Evolutionary conservation across 2,888 invertebrate species (phyloP).

Genomic region (Pseudococcus viburni): DNA sequence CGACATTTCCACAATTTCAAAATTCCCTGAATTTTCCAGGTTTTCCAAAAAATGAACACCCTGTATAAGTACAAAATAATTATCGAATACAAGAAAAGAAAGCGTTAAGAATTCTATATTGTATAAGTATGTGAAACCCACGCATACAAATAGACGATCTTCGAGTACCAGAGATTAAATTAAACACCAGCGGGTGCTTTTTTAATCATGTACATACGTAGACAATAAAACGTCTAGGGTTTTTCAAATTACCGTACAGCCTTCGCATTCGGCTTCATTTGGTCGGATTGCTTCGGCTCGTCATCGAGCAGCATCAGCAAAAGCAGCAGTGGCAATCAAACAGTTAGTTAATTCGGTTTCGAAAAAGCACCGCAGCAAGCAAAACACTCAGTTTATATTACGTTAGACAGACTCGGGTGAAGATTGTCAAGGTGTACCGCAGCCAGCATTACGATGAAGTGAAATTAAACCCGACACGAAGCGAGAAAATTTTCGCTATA

Average conservation of each 20-base stretch:
- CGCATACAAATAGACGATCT: not conserved
- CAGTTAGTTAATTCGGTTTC: constrained; percentile 7
- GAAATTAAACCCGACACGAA: constrained; percentile 5
- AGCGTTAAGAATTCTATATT: not conserved
- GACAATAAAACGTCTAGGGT: not conserved
- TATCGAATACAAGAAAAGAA: too few relatives aligned
- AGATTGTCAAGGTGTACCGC: constrained; percentile 7
- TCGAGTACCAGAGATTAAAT: not conserved
- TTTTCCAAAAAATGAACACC: too few relatives aligned
- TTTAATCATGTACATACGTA: constrained; percentile 9
- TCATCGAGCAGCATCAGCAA: not conserved
- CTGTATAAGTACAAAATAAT: too few relatives aligned
- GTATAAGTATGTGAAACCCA: not conserved
- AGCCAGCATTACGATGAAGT: not conserved
- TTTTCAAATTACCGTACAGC: not conserved
- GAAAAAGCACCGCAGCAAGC: not conserved
- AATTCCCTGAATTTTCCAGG: too few relatives aligned
- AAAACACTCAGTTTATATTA: not conserved
- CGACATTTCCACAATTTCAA: too few relatives aligned
- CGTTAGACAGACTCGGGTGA: not conserved
- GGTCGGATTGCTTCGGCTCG: not conserved
- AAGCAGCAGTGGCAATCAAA: not conserved
- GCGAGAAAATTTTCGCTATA: not conserved
- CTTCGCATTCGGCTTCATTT: not conserved
- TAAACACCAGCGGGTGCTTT: constrained; percentile 18